A percentile compares a stretch with the other conserved stretches of the same genome.
phyloP scores from a whole-genome alignment of 2,797 vertebrate species.

The Myotis pilosus region DNA sequence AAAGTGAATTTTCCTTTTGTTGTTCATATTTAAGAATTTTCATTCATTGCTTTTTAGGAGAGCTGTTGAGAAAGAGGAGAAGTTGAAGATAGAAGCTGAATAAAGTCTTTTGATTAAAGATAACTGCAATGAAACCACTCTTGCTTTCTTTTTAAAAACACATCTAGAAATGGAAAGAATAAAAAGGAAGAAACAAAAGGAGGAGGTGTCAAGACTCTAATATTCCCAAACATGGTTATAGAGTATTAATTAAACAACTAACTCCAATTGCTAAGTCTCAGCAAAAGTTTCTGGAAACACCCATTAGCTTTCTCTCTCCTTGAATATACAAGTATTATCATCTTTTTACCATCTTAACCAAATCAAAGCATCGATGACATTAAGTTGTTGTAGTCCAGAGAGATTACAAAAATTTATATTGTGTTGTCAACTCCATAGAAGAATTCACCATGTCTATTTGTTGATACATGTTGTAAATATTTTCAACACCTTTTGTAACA shows the following conservation, averaged over 20 bases:
- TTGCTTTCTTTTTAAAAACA: slow-evolving; percentile 11
- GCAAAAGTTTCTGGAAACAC: slow-evolving; percentile 21
- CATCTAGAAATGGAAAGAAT: background rate
- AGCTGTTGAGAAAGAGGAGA: background rate
- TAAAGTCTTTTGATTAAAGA: slow-evolving; percentile 1
- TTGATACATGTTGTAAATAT: slow-evolving; percentile 33
- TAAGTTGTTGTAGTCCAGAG: background rate
- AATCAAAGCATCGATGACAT: background rate
- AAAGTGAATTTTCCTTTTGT: background rate
- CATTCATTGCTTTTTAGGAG: background rate
- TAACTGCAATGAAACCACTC: background rate
- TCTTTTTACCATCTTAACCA: background rate
- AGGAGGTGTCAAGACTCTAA: background rate
- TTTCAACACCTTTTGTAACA: background rate
- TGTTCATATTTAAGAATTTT: background rate
- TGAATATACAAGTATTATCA: background rate
- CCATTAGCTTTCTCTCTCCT: background rate
- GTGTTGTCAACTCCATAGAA: background rate
- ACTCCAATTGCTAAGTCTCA: background rate
- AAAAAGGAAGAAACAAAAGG: background rate
- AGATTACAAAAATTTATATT: background rate
- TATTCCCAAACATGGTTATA: background rate
- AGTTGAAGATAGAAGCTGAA: slow-evolving; percentile 33
- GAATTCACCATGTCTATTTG: background rate
- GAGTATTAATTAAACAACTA: background rate